Evolutionary conservation across 2,797 vertebrate species (phyloP).

Genomic region (Sebastes nivosus): DNA sequence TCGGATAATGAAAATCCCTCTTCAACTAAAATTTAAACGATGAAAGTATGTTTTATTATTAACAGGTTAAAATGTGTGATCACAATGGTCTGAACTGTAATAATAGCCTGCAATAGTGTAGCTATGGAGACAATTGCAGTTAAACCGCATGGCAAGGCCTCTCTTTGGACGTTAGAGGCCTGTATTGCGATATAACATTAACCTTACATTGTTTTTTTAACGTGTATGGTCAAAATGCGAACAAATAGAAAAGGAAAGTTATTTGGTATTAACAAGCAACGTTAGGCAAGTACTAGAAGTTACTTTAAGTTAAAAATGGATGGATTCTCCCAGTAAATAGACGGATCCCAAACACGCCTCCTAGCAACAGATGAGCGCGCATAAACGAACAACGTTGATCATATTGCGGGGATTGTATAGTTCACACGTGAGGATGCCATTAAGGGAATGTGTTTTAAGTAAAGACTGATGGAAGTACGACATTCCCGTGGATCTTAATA

Average conservation of each 20-base stretch:
- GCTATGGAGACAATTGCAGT: no score
- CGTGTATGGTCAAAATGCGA: fast-evolving
- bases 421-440: fast-evolving
- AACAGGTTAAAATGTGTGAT: no score
- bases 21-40: background rate
- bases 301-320: background rate
- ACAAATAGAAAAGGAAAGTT: fast-evolving
- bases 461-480: background rate
- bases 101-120: no score
- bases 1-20: no score
- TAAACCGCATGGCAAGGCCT: slow-evolving; percentile 52
- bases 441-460: fast-evolving
- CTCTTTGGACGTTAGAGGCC: background rate
- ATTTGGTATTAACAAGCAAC: no score
- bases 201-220: fast-evolving
- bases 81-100: background rate
- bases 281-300: fast-evolving
- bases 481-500: fast-evolving
- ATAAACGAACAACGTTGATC: fast-evolving
- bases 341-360: background rate
- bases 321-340: background rate
- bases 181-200: fast-evolving
- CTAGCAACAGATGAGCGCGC: fast-evolving
- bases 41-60: no score
- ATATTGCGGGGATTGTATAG: fast-evolving